Evolutionary conservation across 2,113 vertebrate genomes (phyloP).

Genomic region (Oryzias javanicus): DNA sequence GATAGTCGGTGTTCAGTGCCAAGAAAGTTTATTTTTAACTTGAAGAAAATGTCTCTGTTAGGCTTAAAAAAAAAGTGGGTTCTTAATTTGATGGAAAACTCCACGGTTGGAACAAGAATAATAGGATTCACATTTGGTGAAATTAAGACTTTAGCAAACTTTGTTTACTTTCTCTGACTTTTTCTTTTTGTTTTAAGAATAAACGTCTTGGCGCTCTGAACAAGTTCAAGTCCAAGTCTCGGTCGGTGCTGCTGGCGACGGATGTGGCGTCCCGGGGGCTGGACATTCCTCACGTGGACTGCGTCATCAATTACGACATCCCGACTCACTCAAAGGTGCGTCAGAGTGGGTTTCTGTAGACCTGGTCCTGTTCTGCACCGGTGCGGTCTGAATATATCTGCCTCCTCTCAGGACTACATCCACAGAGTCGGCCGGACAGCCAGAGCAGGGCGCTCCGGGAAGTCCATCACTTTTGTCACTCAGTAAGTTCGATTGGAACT

Average conservation of each 20-base stretch:
- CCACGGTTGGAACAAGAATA: not conserved
- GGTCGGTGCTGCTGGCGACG: conserved; percentile 92
- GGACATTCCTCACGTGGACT: conserved; percentile 97
- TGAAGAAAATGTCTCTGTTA: not conserved
- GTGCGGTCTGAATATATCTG: not conserved
- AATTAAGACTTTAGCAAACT: not conserved
- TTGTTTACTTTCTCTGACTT: not conserved
- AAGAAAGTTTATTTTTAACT: not conserved
- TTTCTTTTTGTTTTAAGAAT: conserved; percentile 71
- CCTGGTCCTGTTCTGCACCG: not conserved
- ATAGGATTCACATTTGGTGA: not conserved
- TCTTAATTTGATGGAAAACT: not conserved
- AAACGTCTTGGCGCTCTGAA: conserved; percentile 94
- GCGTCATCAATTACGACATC: conserved; percentile 98
- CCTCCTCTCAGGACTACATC: conserved; percentile 88
- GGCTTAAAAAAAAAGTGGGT: not conserved
- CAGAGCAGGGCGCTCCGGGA: conserved; percentile 92
- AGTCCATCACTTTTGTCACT: conserved; percentile 96
- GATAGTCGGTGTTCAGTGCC: not conserved
- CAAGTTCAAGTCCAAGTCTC: conserved; percentile 97
- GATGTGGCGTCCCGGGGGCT: conserved; percentile 96
- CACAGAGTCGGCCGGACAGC: conserved; percentile 95
- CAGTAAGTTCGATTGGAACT: conserved; percentile 78
- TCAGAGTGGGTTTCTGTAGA: fast-evolving
- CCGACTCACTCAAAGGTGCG: conserved; percentile 96